Evolutionary conservation across 1,140 invertebrate species (phyloP).

Genomic region (Listronotus bonariensis): DNA sequence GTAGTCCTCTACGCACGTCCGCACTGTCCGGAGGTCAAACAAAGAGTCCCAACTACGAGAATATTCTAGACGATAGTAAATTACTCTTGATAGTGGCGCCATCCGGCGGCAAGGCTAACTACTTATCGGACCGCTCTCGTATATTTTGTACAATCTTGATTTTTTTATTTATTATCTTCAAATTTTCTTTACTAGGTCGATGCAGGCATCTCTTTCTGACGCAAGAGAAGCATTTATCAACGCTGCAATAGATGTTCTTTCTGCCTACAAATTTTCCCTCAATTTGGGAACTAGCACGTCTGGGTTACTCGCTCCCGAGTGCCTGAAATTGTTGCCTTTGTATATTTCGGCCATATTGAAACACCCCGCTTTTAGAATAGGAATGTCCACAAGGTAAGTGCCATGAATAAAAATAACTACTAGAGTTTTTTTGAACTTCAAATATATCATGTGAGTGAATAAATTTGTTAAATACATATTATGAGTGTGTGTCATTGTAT

Average conservation of each 20-base stretch:
- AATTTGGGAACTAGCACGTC: constrained; percentile 62
- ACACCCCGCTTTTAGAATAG: constrained; percentile 85
- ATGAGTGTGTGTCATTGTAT: no score
- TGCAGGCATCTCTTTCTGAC: constrained; percentile 84
- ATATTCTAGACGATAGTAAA: no score
- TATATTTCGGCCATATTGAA: constrained; percentile 92
- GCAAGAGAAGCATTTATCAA: constrained; percentile 96
- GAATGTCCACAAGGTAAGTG: constrained; percentile 85
- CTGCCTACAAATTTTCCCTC: constrained; percentile 77
- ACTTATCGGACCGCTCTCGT: no score
- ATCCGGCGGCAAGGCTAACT: no score
- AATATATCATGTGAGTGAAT: no score
- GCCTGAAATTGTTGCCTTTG: constrained; percentile 82
- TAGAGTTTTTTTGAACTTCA: no score
- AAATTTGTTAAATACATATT: no score
- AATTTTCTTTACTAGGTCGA: constrained; percentile 62
- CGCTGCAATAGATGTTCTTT: constrained; percentile 88
- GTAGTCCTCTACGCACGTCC: no score
- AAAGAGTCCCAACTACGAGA: no score
- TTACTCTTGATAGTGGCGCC: no score
- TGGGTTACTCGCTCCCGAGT: constrained; percentile 74
- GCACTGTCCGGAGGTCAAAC: no score
- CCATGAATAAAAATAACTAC: constrained; percentile 44
- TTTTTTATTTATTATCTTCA: background rate
- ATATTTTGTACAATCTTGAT: no score